Evolutionary conservation across 2,797 vertebrate genomes (phyloP).

Genomic region (Pelobates cultripes): DNA sequence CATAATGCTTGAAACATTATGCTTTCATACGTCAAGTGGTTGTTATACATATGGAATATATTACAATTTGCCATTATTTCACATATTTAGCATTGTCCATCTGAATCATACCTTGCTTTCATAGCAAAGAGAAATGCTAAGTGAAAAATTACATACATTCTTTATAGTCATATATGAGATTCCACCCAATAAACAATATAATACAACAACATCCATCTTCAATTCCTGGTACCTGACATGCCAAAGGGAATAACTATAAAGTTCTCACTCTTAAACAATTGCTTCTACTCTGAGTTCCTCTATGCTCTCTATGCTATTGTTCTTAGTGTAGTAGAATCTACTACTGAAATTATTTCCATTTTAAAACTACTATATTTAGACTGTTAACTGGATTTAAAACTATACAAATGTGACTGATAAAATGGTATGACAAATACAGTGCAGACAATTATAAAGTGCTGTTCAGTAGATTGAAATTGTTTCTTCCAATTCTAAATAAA

Average conservation of each 20-base stretch:
- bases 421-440: too few relatives aligned
- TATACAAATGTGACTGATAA: too few relatives aligned
- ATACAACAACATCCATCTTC: not conserved
- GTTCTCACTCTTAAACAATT: not conserved
- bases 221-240: not conserved
- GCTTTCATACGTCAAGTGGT: not conserved
- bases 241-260: not conserved
- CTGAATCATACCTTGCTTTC: not conserved
- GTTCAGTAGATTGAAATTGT: too few relatives aligned
- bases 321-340: not conserved
- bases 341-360: too few relatives aligned
- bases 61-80: constrained; percentile 7
- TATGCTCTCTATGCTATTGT: not conserved
- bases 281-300: not conserved
- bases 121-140: not conserved
- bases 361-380: too few relatives aligned
- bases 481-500: too few relatives aligned
- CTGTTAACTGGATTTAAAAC: too few relatives aligned
- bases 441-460: too few relatives aligned
- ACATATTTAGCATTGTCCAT: not conserved
- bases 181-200: not conserved
- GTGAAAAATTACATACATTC: not conserved
- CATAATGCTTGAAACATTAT: too few relatives aligned
- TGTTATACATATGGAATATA: constrained; percentile 21
- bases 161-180: not conserved